phyloP scores from a whole-genome alignment of 2,797 vertebrate genomes.

The Rachycentron canadum region DNA sequence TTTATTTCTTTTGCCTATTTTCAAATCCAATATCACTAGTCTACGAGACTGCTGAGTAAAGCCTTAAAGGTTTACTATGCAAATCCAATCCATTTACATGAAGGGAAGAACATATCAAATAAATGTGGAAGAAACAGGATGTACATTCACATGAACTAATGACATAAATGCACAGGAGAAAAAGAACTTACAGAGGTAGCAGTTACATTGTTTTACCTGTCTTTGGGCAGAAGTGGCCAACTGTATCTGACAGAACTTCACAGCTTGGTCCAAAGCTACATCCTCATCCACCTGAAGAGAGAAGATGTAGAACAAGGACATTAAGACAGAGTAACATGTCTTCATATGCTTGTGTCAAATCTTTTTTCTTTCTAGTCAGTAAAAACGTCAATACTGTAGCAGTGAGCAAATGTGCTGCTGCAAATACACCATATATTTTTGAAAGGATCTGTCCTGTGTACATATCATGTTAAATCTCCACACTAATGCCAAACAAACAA shows the following conservation, averaged over 20 bases:
- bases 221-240: slow-evolving; percentile 93
- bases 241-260: slow-evolving; percentile 99
- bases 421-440: background rate
- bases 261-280: slow-evolving; percentile 95
- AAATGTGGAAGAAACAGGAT: background rate
- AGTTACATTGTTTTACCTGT: slow-evolving; percentile 87
- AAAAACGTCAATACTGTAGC: background rate
- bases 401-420: background rate
- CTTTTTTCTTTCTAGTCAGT: too few relatives aligned
- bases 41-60: slow-evolving; percentile 2
- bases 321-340: slow-evolving; percentile 14
- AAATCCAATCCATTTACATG: background rate
- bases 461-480: background rate
- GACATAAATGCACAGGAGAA: background rate
- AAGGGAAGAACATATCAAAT: background rate
- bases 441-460: background rate
- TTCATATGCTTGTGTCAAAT: background rate
- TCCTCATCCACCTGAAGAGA: slow-evolving; percentile 94
- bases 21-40: background rate
- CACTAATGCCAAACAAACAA: slow-evolving; percentile 7
- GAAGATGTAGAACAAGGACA: slow-evolving; percentile 36
- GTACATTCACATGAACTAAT: background rate
- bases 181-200: background rate
- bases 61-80: background rate
- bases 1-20: background rate